Base-by-base conservation (phyloP, 1,140 invertebrate species). In the Drosophila tristis region DNA sequence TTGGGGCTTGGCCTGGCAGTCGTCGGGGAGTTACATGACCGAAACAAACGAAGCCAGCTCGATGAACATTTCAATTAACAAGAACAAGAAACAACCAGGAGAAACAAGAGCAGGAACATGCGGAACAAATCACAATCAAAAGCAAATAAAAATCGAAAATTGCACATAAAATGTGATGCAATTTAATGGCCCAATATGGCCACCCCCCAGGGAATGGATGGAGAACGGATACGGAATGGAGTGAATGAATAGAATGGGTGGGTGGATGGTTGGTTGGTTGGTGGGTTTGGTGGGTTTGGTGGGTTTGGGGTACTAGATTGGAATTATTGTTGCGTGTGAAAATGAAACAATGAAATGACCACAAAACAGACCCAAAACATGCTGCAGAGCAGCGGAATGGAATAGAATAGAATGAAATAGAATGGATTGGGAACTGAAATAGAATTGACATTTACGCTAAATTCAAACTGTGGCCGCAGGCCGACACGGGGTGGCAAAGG, bases 111-210 rank as follows among this genome's bases (percentile, higher is more conserved):
- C 15, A 11, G 23, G 56, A 82, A 86, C 82, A 78, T 86, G 82
- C 75, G 78, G 78, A 87, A 79, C 80, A 86, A 86, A 87, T 86
- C 82, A 89, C 78, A 86, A 86, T 87, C 78, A 82, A 87, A 87
- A 78, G 80, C 84, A 87, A 87, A 86, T 87, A 89, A 86, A 70
- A 86, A 89, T 74, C 85, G 70, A 82, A 39, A 76, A 86, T 89
- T 87, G 82, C 84, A 76, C 84, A 82, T 87, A 89, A 87, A 86
- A 86, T 72, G 73, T 82, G 71, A 82, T 74, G 75, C 82, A 87
- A 73, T 87, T 82, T 87, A 76, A 89, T 74, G 76, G 75, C 70
- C 70, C 61, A 70, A 71, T 70, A 50, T 68, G 65, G 58, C 70
- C 58, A 74, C 60, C 67, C 65, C 59, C 16, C 49, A 39, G 26